Conservation (phyloP, 2,113 vertebrate genomes). For the Oxygymnocypris stewartii region DNA sequence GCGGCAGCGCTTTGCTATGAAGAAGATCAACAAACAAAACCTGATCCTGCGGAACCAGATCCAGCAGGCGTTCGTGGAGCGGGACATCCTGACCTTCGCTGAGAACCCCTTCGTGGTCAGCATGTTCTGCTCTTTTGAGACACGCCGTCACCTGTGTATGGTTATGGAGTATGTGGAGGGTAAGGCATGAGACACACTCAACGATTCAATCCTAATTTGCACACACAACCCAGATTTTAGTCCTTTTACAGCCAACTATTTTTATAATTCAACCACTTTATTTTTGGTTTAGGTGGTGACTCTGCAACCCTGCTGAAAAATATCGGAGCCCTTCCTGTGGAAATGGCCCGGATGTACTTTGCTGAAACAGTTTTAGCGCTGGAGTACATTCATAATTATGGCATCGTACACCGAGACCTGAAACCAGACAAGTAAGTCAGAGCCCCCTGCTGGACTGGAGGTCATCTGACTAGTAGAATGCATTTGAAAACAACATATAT, state of each 20-base stretch:
- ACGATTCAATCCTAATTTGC: not conserved
- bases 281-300: constrained; percentile 81
- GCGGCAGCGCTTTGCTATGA: constrained; percentile 93
- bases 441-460: constrained; percentile 21
- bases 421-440: constrained; percentile 91
- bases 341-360: constrained; percentile 91
- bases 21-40: constrained; percentile 98
- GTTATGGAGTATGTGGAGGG: constrained; percentile 97
- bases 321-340: constrained; percentile 89
- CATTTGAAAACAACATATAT: too few species aligned
- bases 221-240: not conserved
- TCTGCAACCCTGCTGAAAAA: constrained; percentile 94
- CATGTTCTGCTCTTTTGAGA: constrained; percentile 96
- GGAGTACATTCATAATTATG: constrained; percentile 93
- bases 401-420: constrained; percentile 93
- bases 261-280: not conserved
- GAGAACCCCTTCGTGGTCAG: constrained; percentile 96
- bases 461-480: not conserved
- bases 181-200: constrained; percentile 58
- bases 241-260: not conserved
- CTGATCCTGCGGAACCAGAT: constrained; percentile 93
- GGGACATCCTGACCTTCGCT: constrained; percentile 94
- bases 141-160: constrained; percentile 91
- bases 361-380: constrained; percentile 91
- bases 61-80: constrained; percentile 93